Percentiles rank a stretch among this genome's conserved stretches.
phyloP scores from a whole-genome alignment of 2,797 vertebrate species.

The Schizopygopsis malacanthus region DNA sequence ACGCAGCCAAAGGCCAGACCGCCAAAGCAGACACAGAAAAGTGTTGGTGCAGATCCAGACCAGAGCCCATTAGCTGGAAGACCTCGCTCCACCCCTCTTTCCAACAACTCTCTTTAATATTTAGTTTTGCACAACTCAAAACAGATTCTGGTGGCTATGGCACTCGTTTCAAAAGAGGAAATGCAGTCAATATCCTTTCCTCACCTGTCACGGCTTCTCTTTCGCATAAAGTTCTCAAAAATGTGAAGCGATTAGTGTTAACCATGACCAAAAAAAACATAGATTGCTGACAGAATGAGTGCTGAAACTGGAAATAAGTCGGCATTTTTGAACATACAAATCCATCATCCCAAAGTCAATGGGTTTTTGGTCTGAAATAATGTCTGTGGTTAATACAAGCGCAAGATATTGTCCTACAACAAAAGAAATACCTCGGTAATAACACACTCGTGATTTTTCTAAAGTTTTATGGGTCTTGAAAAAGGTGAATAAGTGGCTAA shows the following conservation, averaged over 20 bases:
- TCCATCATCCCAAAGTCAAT: not conserved
- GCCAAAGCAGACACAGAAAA: slow-evolving; percentile 69
- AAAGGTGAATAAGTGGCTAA: not conserved
- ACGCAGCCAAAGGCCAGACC: slow-evolving; percentile 68
- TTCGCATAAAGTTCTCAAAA: not conserved
- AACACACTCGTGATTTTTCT: not conserved
- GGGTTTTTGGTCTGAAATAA: not conserved
- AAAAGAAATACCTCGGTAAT: not conserved
- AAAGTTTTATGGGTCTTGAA: not conserved
- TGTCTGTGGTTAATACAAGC: not conserved
- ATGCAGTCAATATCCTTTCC: slow-evolving; percentile 26
- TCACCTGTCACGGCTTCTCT: slow-evolving; percentile 15
- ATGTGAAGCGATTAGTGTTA: not conserved
- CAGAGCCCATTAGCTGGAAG: slow-evolving; percentile 62
- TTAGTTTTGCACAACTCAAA: slow-evolving; percentile 49
- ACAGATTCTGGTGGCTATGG: slow-evolving; percentile 33
- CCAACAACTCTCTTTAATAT: slow-evolving; percentile 45
- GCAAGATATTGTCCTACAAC: not conserved
- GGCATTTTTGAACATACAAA: not conserved
- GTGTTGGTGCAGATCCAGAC: slow-evolving; percentile 73
- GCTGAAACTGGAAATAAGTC: not conserved
- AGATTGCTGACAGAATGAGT: not conserved
- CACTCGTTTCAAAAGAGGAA: slow-evolving; percentile 7
- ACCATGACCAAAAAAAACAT: not conserved
- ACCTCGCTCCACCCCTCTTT: slow-evolving; percentile 40